phyloP scores from a whole-genome alignment of 2,888 invertebrate genomes.

The Brachylomia viminalis region DNA sequence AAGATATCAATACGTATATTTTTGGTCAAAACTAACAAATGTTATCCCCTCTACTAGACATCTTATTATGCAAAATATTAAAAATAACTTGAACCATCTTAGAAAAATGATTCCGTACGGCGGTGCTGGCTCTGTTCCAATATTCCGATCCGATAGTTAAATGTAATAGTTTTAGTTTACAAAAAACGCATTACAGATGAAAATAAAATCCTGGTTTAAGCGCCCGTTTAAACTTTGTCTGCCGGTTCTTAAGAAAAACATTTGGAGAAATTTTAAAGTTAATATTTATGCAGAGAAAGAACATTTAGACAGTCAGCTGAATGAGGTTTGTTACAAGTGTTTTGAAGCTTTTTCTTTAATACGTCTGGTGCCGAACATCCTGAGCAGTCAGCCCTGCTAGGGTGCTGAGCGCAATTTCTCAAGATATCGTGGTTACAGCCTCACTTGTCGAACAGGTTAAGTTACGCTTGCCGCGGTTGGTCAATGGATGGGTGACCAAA shows the following conservation, averaged over 20 bases:
- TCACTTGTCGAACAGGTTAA: no score
- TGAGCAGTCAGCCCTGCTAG: background rate
- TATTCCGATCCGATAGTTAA: conserved; percentile 58
- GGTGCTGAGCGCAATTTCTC: background rate
- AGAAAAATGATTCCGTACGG: conserved; percentile 49
- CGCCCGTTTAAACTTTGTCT: conserved; percentile 52
- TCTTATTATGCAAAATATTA: conserved; percentile 40
- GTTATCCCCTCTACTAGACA: conserved; percentile 19
- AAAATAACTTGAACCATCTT: conserved; percentile 38
- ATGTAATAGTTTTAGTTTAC: conserved; percentile 66
- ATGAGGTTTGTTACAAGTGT: conserved; percentile 18
- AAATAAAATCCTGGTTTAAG: conserved; percentile 60
- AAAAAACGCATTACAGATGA: conserved; percentile 63
- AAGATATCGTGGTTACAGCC: no score
- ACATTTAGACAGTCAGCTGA: conserved; percentile 34
- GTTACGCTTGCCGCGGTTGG: no score
- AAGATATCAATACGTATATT: background rate
- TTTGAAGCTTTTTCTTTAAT: conserved; percentile 5
- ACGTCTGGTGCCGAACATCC: background rate
- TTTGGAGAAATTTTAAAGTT: conserved; percentile 50
- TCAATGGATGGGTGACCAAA: no score
- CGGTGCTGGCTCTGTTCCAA: conserved; percentile 60
- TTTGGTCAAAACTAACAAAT: conserved; percentile 32
- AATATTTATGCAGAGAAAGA: conserved; percentile 38
- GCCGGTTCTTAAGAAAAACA: conserved; percentile 53